phyloP scores from a whole-genome alignment of 2,888 invertebrate genomes.

The Timandra comae region DNA sequence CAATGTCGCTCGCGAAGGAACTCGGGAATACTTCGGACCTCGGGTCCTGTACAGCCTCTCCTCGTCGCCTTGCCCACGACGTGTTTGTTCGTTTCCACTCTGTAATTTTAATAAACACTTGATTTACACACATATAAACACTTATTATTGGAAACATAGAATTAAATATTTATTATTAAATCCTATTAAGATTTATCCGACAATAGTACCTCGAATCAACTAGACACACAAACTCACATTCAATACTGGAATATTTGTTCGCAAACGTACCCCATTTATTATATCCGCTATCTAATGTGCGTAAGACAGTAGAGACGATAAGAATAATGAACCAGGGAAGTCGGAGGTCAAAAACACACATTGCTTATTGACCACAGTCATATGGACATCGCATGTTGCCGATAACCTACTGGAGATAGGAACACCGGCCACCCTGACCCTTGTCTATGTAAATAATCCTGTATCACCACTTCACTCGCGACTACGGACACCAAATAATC shows the following conservation, averaged over 20 bases:
- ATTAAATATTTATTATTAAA: too few species aligned
- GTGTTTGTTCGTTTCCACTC: conserved; percentile 63
- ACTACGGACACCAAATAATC: conserved; percentile 14
- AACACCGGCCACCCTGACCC: conserved; percentile 46
- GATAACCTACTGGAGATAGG: conserved; percentile 55
- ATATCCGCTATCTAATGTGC: conserved; percentile 67
- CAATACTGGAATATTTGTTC: conserved; percentile 54
- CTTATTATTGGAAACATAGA: too few species aligned
- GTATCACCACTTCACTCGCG: conserved; percentile 29
- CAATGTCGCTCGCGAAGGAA: conserved; percentile 69
- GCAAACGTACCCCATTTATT: conserved; percentile 70
- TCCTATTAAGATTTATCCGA: too few species aligned
- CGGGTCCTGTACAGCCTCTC: conserved; percentile 58
- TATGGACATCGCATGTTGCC: conserved; percentile 51
- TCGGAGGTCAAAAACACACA: conserved; percentile 58
- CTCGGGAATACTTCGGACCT: conserved; percentile 67
- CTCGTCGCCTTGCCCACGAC: conserved; percentile 64
- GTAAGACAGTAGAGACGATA: conserved; percentile 54
- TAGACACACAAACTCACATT: conserved; percentile 41
- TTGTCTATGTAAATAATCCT: conserved; percentile 30
- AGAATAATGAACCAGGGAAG: conserved; percentile 48
- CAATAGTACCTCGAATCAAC: conserved; percentile 32
- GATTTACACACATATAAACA: conserved; percentile 11
- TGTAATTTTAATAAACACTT: conserved; percentile 29
- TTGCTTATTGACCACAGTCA: conserved; percentile 59